These are phyloP conservation scores for Caenorhabditis sp. DNA, from an alignment of 2,888 invertebrate species.

Conservation along the genomic window DNA sequence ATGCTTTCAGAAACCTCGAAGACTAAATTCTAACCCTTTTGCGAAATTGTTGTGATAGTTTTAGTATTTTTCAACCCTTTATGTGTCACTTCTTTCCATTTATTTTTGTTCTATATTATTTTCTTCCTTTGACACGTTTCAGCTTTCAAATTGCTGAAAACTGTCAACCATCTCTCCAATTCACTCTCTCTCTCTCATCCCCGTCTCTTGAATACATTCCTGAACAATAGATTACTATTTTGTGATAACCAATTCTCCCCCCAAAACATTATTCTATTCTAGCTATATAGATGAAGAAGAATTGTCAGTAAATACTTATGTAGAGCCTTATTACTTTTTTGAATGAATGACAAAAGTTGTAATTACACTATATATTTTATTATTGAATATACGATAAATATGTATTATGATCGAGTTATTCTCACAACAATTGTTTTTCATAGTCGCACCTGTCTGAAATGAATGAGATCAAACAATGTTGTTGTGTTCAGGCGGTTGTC, in stretches of 20 bases:
- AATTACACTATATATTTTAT: not conserved
- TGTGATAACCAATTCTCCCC: not conserved
- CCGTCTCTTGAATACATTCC: constrained; percentile 3
- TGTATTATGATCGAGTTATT: not conserved
- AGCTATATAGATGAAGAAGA: not conserved
- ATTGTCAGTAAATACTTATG: not conserved
- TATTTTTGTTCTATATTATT: not conserved
- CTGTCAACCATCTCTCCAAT: not conserved
- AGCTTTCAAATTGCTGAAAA: constrained; percentile 3
- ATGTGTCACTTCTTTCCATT: constrained; percentile 3
- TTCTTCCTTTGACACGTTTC: not conserved
- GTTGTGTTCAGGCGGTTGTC: no score
- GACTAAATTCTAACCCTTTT: constrained; percentile 17
- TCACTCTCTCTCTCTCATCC: not conserved
- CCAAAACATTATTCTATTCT: not conserved
- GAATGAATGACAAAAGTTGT: not conserved
- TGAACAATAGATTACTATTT: not conserved
- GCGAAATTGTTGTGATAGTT: constrained; percentile 5
- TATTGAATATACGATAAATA: not conserved
- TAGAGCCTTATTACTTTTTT: constrained; percentile 1
- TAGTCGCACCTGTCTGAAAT: no score
- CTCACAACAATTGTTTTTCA: no score
- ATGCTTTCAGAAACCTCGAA: constrained; percentile 84
- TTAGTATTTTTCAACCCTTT: constrained; percentile 9
- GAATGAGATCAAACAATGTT: no score